These are phyloP conservation scores for Nyctibius grandis DNA, from an alignment of 2,797 vertebrate genomes.

Conservation along the genomic window DNA sequence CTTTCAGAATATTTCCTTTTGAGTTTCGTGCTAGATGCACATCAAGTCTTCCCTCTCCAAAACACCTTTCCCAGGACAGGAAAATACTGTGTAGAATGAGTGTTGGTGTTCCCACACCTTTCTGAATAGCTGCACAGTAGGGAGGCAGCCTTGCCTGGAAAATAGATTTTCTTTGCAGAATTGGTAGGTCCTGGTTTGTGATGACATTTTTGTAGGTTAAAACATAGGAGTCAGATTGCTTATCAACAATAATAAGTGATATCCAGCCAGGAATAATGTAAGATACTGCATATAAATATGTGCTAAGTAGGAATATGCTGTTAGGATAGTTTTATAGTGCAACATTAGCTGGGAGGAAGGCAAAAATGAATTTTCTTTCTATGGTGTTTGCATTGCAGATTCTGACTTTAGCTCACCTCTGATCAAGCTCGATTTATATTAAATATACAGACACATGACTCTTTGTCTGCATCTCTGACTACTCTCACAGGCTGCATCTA, in stretches of 20 bases:
- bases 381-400: rapidly evolving
- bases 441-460: not conserved
- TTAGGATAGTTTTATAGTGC: not conserved
- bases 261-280: not conserved
- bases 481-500: not conserved
- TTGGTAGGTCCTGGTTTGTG: not conserved
- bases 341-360: not conserved
- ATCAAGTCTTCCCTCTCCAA: not conserved
- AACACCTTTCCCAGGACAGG: slow-evolving; percentile 14
- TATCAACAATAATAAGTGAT: not conserved
- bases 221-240: not conserved
- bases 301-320: not conserved
- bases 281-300: not conserved
- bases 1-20: slow-evolving; percentile 28
- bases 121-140: not conserved
- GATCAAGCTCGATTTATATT: not conserved
- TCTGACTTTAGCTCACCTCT: not conserved
- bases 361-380: not conserved
- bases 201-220: not conserved
- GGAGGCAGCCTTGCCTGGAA: not conserved
- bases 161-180: not conserved
- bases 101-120: slow-evolving; percentile 5
- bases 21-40: not conserved
- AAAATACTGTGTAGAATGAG: not conserved
- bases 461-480: not conserved